Conservation (phyloP, 2,113 vertebrate species). For the Nycticebus coucang region DNA sequence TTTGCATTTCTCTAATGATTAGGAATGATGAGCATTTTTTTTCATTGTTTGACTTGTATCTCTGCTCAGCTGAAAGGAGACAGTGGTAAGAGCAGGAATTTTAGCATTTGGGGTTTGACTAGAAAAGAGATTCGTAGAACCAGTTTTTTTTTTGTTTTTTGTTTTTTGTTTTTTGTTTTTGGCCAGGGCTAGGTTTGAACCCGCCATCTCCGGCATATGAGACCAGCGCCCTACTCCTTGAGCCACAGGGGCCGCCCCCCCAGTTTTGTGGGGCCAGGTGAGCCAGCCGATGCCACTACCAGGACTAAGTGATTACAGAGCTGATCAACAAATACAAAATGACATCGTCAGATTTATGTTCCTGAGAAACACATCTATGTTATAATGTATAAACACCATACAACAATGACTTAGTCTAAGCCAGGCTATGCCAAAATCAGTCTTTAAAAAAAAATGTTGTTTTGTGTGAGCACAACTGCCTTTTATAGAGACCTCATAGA, state of each 20-base stretch:
- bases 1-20: no score
- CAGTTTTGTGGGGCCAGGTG: neutral
- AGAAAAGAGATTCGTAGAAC: neutral
- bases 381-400: neutral
- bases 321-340: constrained; percentile 47
- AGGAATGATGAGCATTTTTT: no score
- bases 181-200: no score
- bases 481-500: neutral
- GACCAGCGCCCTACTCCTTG: no score
- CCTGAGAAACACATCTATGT: constrained; percentile 7
- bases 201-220: no score
- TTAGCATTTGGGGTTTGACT: neutral
- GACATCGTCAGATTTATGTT: neutral
- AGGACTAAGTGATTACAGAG: neutral
- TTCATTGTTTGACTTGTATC: neutral
- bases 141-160: no score
- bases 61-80: neutral
- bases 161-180: no score
- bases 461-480: neutral
- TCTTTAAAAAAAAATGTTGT: neutral
- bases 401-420: neutral
- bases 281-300: neutral
- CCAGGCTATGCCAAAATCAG: neutral
- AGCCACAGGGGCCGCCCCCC: no score
- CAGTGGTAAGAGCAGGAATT: neutral